These are phyloP conservation scores for Nymphicus hollandicus DNA, from an alignment of 2,113 vertebrate genomes.

Conservation along the genomic window DNA sequence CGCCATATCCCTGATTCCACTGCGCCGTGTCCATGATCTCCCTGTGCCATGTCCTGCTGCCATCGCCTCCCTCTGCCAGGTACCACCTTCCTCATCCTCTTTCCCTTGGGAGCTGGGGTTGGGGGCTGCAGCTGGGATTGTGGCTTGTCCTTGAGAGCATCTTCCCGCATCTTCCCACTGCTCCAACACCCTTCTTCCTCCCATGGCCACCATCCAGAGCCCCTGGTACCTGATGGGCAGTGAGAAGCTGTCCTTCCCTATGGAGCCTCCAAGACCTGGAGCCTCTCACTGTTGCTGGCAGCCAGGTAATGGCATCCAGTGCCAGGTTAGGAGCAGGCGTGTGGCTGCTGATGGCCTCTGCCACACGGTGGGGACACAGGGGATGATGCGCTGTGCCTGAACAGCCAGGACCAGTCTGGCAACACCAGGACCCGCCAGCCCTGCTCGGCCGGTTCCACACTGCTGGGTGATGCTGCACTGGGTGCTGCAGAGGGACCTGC, in stretches of 20 bases:
- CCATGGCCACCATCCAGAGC: not conserved
- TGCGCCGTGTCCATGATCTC: not conserved
- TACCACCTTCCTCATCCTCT: not conserved
- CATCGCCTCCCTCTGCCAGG: rapidly evolving
- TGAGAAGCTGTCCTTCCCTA: not conserved
- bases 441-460: not conserved
- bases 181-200: not conserved
- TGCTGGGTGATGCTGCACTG: not conserved
- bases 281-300: not conserved
- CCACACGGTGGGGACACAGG: not conserved
- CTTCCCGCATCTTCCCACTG: not conserved
- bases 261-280: not conserved
- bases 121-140: not conserved
- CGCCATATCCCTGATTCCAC: not conserved
- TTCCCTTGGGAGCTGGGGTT: rapidly evolving
- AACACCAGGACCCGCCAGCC: not conserved
- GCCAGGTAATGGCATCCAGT: not conserved
- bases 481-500: not conserved
- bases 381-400: not conserved
- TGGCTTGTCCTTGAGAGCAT: not conserved
- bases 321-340: rapidly evolving
- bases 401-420: constrained; percentile 14
- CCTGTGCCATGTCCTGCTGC: not conserved
- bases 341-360: rapidly evolving
- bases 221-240: not conserved